These are phyloP conservation scores for Epizoanthus stellaris DNA, from an alignment of 92 coral and sea anemone genomes.

Conservation along the genomic window DNA sequence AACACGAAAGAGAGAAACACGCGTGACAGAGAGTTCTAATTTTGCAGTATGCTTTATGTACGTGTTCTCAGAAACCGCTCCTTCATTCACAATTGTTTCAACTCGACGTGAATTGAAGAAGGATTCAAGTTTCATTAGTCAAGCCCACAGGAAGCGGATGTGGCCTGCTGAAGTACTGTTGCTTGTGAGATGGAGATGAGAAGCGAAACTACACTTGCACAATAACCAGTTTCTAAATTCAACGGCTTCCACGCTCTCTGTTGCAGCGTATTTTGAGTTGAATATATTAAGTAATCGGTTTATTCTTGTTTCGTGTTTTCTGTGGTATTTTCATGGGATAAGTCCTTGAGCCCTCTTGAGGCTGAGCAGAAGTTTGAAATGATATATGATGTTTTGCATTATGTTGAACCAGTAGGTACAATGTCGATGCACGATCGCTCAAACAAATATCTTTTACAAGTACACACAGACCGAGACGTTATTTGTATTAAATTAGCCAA, in stretches of 20 bases:
- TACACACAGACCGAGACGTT: neutral
- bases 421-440: slow-evolving; percentile 8
- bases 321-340: neutral
- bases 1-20: neutral
- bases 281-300: neutral
- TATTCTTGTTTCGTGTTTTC: slow-evolving; percentile 2
- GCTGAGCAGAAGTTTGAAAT: slow-evolving; percentile 6
- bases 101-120: slow-evolving; percentile 45
- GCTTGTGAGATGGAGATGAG: slow-evolving; percentile 5
- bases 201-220: neutral
- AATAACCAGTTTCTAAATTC: slow-evolving; percentile 8
- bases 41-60: neutral
- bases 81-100: slow-evolving; percentile 43
- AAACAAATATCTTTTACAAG: slow-evolving; percentile 20
- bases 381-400: neutral
- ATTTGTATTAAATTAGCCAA: neutral
- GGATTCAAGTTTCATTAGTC: slow-evolving; percentile 45
- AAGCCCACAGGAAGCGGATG: slow-evolving; percentile 87
- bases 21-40: no score
- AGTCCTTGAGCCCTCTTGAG: slow-evolving; percentile 17
- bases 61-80: slow-evolving; percentile 8
- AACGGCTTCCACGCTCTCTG: no score
- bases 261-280: no score
- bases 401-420: slow-evolving; percentile 18
- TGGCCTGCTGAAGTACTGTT: slow-evolving; percentile 70